A percentile compares a stretch with the other conserved stretches of the same genome.
Evolutionary conservation across 2,113 vertebrate species (phyloP).

Genomic region (Australoheros scitulus): DNA sequence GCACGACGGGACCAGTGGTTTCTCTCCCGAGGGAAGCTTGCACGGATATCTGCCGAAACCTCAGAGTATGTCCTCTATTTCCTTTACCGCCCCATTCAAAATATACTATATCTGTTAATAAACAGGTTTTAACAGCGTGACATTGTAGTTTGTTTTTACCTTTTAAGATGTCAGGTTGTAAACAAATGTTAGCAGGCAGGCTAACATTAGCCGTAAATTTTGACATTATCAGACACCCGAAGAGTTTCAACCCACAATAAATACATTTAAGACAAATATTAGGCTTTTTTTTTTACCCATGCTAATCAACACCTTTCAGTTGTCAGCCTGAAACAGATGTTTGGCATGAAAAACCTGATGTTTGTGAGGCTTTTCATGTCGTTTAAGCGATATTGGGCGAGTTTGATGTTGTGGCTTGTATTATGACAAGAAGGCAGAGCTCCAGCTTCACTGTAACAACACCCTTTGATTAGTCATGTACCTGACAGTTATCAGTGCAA

Average conservation of each 20-base stretch:
- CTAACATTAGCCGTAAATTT: neutral
- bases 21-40: constrained; percentile 41
- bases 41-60: constrained; percentile 40
- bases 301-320: neutral
- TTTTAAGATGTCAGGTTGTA: neutral
- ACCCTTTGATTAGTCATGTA: neutral
- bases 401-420: neutral
- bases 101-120: neutral
- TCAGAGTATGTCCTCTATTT: constrained; percentile 48
- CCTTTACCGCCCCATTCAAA: neutral
- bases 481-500: neutral
- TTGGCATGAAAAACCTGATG: neutral
- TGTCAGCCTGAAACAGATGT: neutral
- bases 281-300: too few relatives aligned
- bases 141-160: neutral
- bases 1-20: constrained; percentile 64
- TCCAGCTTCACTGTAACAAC: neutral
- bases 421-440: neutral
- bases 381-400: neutral
- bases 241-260: neutral
- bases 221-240: neutral
- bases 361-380: neutral
- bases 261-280: neutral
- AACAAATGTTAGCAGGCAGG: constrained; percentile 11
- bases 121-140: neutral